Evolutionary conservation across 92 coral and sea anemone genomes (phyloP), one percentile per base, ranked within the genome.

Genomic region (Actinernus sp.): DNA sequence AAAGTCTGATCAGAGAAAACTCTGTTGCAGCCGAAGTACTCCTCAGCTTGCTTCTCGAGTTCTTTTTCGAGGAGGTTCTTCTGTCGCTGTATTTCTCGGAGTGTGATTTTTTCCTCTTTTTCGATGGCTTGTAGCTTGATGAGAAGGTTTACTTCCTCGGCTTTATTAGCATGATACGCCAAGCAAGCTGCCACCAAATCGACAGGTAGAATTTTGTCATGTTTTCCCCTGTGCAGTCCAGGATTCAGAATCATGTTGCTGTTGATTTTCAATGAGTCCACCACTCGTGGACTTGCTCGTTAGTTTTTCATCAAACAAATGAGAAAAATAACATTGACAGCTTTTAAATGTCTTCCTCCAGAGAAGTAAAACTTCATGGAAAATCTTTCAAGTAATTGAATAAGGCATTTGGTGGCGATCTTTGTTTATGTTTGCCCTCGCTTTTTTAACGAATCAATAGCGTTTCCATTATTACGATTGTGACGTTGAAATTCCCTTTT

Each of bases 1-100:
- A 85, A 43, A 4, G 73, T 62, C 3, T 54, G 82, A 13, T 84
- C 82, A 3, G 91, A 85, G 56, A 85, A 85, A 4, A 85, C 82
- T 1, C 91, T 71, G 31, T 85, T 82, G 33, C 81, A 85, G 4
- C 24, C 46, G 68, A 76, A 85, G 40, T 46, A 85, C 18, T 85
- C 49, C 30, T 25, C 53, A 11, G 55, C 82, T 34, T 44, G 66
- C 36, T 58, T 23, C 26, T 71, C 50, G 14, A 78, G 54, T 27
- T 85, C 91, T 44, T 13, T 58, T 21, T 85, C 77, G 0, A 85
- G 77, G 10, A 29, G 50, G n/a, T 11, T 47, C 54, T 55, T 78
- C 13, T 36, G 56, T 14, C 28, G 38, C 54, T 58, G 63, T 3
- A 50, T 13, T 16, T 58, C 63, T 13, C 68, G 78, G 32, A 63